Evolutionary conservation across 2,113 vertebrate species (phyloP).

Genomic region (Formicarius rufipectus): DNA sequence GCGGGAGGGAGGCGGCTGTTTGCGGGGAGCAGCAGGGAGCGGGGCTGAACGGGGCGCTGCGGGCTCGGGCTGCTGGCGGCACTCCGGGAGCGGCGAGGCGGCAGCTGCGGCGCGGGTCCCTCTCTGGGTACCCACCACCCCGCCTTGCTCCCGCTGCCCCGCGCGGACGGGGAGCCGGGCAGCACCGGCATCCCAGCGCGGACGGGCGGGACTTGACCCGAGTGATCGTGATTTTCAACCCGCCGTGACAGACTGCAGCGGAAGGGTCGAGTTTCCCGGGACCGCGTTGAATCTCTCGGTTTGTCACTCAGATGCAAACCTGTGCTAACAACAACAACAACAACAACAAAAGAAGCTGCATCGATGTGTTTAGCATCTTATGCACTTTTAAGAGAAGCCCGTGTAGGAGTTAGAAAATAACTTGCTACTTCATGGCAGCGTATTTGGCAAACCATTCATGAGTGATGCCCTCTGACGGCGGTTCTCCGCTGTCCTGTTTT

Average conservation of each 20-base stretch:
- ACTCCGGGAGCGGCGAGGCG: not conserved
- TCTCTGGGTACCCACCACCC: too few species aligned
- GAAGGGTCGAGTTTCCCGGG: not conserved
- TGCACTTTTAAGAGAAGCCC: not conserved
- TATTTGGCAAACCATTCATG: not conserved
- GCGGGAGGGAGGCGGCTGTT: not conserved
- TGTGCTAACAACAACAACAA: too few species aligned
- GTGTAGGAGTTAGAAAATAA: not conserved
- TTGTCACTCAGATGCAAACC: not conserved
- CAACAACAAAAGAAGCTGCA: too few species aligned
- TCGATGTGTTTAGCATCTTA: not conserved
- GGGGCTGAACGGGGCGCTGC: not conserved
- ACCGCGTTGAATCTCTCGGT: not conserved
- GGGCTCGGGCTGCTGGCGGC: not conserved
- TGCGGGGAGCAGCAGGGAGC: not conserved
- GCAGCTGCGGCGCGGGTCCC: too few species aligned
- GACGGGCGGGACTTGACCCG: not conserved
- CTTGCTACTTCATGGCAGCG: not conserved
- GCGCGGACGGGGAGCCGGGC: not conserved
- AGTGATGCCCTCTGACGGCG: conserved; percentile 5
- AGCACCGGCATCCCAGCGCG: not conserved
- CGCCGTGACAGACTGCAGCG: not conserved
- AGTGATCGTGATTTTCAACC: not conserved
- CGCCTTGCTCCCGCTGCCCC: not conserved
- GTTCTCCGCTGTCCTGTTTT: not conserved